These are phyloP conservation scores for Venustoraphidia nigricollis DNA, from an alignment of 2,888 invertebrate species.

Conservation along the genomic window DNA sequence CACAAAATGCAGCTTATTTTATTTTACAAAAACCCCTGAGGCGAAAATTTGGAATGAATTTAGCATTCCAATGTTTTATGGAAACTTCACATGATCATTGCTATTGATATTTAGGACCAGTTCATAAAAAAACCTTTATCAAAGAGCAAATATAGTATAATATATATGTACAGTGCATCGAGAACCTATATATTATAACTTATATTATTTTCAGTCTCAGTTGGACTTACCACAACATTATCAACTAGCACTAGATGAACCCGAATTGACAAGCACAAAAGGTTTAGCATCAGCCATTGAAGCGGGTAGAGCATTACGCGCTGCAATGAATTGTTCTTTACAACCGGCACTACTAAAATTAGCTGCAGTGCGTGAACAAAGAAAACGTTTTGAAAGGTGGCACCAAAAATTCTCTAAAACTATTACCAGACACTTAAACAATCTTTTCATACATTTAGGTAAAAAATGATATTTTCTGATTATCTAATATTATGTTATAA, in stretches of 20 bases:
- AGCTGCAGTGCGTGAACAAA: constrained; percentile 68
- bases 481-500: not conserved
- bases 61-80: too few relatives aligned
- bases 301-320: constrained; percentile 58
- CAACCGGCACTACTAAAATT: constrained; percentile 47
- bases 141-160: too few relatives aligned
- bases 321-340: constrained; percentile 54
- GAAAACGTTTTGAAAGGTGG: constrained; percentile 59
- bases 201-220: constrained; percentile 33
- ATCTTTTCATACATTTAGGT: constrained; percentile 85
- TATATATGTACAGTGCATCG: too few relatives aligned
- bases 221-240: constrained; percentile 53
- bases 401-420: constrained; percentile 67
- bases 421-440: constrained; percentile 81
- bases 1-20: too few relatives aligned
- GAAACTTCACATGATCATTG: too few relatives aligned
- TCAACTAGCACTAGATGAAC: constrained; percentile 51
- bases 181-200: not conserved
- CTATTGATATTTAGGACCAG: too few relatives aligned
- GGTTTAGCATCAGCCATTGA: constrained; percentile 46
- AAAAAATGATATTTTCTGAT: constrained; percentile 13
- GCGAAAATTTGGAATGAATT: too few relatives aligned
- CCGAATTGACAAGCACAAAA: constrained; percentile 49
- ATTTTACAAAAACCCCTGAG: too few relatives aligned
- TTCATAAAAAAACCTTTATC: too few relatives aligned